These are phyloP conservation scores for Baryphthengus martii DNA, from an alignment of 2,113 vertebrate genomes.

Conservation along the genomic window DNA sequence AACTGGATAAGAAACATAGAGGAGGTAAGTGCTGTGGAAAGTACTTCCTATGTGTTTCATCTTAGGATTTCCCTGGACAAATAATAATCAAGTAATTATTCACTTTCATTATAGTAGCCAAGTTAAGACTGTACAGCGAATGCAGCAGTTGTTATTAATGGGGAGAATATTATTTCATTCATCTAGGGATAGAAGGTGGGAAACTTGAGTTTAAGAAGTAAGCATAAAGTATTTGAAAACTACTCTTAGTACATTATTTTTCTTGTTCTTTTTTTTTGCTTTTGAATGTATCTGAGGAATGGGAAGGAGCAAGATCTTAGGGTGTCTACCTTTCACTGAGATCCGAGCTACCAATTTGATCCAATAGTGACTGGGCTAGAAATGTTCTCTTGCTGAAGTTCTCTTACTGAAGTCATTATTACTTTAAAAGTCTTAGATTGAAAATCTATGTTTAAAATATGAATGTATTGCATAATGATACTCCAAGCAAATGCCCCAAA, in stretches of 20 bases:
- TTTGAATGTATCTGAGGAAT: background rate
- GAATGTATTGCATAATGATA: background rate
- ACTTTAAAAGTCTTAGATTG: background rate
- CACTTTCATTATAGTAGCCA: background rate
- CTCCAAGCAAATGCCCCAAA: background rate
- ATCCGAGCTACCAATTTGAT: background rate
- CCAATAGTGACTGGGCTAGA: background rate
- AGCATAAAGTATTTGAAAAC: background rate
- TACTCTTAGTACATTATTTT: background rate
- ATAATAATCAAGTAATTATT: background rate
- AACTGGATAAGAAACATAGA: constrained; percentile 99
- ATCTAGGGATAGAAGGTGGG: background rate
- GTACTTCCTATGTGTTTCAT: fast-evolving
- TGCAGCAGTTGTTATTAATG: background rate
- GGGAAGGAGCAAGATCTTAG: background rate
- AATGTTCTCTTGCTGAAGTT: background rate
- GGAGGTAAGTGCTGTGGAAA: constrained; percentile 80
- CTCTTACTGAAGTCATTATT: background rate
- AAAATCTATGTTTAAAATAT: background rate
- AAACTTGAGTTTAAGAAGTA: background rate
- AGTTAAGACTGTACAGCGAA: background rate
- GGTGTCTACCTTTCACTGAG: background rate
- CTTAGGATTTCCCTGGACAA: background rate
- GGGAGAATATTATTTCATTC: background rate
- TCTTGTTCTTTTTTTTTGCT: background rate